Percentiles rank a stretch among this genome's conserved stretches.
These are phyloP conservation scores for Fratercula arctica DNA, from an alignment of 2,797 vertebrate genomes.

Conservation along the genomic window DNA sequence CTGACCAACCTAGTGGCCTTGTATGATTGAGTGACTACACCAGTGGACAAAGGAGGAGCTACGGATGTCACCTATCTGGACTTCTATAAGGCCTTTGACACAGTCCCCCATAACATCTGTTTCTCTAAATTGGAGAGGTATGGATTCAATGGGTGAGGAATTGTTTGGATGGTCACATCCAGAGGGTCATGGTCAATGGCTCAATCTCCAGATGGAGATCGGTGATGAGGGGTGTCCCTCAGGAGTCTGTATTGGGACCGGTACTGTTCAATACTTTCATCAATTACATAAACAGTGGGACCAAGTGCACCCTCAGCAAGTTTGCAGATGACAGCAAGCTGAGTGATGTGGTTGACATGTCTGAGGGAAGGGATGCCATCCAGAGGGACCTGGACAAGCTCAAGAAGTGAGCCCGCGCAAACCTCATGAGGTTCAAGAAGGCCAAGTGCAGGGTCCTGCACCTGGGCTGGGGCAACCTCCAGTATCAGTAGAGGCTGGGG, in stretches of 20 bases:
- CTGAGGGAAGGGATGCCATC: background rate
- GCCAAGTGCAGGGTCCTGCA: background rate
- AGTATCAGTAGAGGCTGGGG: background rate
- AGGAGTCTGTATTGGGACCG: background rate
- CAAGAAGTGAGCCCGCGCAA: background rate
- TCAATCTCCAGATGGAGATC: no score
- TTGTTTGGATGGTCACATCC: background rate
- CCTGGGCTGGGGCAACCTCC: background rate
- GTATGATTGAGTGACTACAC: no score
- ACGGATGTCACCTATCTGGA: no score
- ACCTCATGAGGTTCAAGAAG: background rate
- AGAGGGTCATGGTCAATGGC: no score
- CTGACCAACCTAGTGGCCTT: no score
- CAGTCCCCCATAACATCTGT: background rate
- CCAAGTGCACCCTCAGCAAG: background rate
- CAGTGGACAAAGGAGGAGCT: no score
- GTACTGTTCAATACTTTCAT: background rate
- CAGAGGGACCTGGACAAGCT: background rate
- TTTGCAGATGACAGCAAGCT: background rate
- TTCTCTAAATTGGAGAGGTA: background rate
- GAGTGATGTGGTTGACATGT: background rate
- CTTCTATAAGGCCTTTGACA: no score
- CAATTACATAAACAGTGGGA: background rate
- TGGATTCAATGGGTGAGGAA: background rate
- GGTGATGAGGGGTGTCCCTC: background rate